phyloP scores from a whole-genome alignment of 2,888 invertebrate genomes.

The Caenorhabditis sp. region DNA sequence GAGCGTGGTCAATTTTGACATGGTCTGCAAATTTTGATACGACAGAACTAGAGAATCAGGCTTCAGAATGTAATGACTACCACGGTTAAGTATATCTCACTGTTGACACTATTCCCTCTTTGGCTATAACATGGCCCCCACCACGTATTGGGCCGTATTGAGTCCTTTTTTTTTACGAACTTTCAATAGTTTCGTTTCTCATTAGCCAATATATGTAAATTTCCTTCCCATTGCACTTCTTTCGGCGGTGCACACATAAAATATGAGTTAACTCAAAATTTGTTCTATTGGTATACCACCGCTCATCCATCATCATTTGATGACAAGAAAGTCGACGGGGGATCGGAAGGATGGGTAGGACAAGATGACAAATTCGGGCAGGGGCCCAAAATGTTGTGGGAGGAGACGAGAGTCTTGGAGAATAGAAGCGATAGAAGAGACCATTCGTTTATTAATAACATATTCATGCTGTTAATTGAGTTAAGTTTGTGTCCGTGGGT shows the following conservation, averaged over 20 bases:
- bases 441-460: slow-evolving; percentile 30
- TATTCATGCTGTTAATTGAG: slow-evolving; percentile 14
- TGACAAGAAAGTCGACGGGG: neutral
- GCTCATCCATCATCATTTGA: slow-evolving; percentile 5
- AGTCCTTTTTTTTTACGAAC: too few relatives aligned
- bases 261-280: slow-evolving; percentile 3
- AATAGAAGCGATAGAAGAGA: neutral
- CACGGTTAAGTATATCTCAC: too few relatives aligned
- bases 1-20: too few relatives aligned
- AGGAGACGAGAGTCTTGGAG: neutral
- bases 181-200: neutral
- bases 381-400: slow-evolving; percentile 13
- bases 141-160: too few relatives aligned
- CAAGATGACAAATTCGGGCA: slow-evolving; percentile 17
- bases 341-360: neutral
- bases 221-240: neutral
- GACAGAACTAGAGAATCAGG: too few relatives aligned
- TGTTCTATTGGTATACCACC: slow-evolving; percentile 11
- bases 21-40: too few relatives aligned
- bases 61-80: too few relatives aligned
- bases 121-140: too few relatives aligned
- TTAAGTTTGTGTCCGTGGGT: slow-evolving; percentile 7
- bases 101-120: too few relatives aligned
- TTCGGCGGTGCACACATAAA: neutral
- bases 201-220: too few relatives aligned